Percentiles rank a stretch among this genome's conserved stretches.
Conservation (phyloP, 2,113 vertebrate species). For the Coregonus clupeaformis region DNA sequence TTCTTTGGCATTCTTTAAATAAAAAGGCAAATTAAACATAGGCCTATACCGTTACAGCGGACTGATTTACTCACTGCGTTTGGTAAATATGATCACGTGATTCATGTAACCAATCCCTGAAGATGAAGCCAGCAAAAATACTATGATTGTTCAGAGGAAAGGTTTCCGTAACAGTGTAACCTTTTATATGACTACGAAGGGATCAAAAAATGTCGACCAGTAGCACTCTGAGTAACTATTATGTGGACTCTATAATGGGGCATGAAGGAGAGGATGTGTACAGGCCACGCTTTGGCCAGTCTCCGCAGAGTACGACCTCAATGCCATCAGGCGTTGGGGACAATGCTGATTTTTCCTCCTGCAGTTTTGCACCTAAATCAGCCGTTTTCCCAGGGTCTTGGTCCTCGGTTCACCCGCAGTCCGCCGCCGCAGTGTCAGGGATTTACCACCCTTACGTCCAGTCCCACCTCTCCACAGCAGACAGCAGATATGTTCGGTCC, state of each 20-base stretch:
- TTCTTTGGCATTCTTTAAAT: slow-evolving; percentile 55
- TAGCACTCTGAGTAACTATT: slow-evolving; percentile 95
- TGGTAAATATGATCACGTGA: slow-evolving; percentile 99
- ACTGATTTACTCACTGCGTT: slow-evolving; percentile 99
- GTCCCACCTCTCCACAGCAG: slow-evolving; percentile 84
- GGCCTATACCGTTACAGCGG: slow-evolving; percentile 71
- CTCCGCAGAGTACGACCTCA: slow-evolving; percentile 82
- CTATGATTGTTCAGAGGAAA: slow-evolving; percentile 94
- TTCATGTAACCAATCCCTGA: slow-evolving; percentile 95
- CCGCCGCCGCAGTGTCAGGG: slow-evolving; percentile 82
- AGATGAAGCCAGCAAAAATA: slow-evolving; percentile 96
- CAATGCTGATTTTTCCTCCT: slow-evolving; percentile 89
- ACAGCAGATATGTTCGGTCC: slow-evolving; percentile 91
- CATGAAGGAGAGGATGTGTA: slow-evolving; percentile 93
- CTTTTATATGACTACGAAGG: slow-evolving; percentile 91
- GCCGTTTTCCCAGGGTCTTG: slow-evolving; percentile 90
- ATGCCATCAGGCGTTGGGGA: slow-evolving; percentile 91
- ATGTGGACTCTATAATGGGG: slow-evolving; percentile 95
- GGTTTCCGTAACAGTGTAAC: slow-evolving; percentile 92
- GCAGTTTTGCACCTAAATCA: slow-evolving; percentile 95
- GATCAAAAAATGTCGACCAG: slow-evolving; percentile 94
- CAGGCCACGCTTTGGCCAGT: slow-evolving; percentile 86
- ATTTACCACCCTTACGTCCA: slow-evolving; percentile 93
- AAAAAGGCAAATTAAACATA: slow-evolving; percentile 65
- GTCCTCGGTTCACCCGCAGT: slow-evolving; percentile 87